A percentile compares a stretch with the other conserved stretches of the same genome.
These are phyloP conservation scores for Campoplex capitator DNA, from an alignment of 2,888 invertebrate species.

Conservation along the genomic window DNA sequence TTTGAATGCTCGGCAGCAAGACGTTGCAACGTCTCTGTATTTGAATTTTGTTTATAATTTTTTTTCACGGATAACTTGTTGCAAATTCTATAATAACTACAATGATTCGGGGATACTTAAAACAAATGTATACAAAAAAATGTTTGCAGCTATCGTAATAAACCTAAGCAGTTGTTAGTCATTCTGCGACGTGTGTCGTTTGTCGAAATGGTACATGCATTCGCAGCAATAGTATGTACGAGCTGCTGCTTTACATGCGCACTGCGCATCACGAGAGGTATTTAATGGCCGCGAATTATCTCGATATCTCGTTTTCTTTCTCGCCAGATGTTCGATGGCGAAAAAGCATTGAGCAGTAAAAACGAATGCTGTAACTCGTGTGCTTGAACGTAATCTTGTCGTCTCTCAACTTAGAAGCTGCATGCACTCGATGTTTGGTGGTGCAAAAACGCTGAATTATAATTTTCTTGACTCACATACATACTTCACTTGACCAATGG, in stretches of 20 bases:
- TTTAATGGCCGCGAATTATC: conserved; percentile 48
- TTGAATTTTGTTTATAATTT: not conserved
- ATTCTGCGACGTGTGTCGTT: conserved; percentile 12
- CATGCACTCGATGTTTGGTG: not conserved
- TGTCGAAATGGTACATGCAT: conserved; percentile 4
- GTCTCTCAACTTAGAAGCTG: not conserved
- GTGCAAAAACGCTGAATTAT: not conserved
- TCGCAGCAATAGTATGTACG: not conserved
- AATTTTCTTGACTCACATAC: not conserved
- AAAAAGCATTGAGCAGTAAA: conserved; percentile 49
- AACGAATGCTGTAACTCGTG: conserved; percentile 34
- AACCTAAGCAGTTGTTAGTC: conserved; percentile 6
- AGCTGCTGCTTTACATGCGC: not conserved
- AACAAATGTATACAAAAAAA: not conserved
- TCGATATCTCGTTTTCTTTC: conserved; percentile 42
- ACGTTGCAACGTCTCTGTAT: not conserved
- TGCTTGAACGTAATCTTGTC: conserved; percentile 3
- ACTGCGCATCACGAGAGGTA: conserved; percentile 22
- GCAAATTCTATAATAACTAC: not conserved
- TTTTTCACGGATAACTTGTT: not conserved
- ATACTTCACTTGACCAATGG: not conserved
- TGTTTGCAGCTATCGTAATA: not conserved
- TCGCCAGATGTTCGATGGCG: conserved; percentile 60
- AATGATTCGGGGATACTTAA: not conserved
- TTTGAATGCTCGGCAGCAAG: too few relatives aligned